Percentiles rank a stretch among this genome's conserved stretches.
These are phyloP conservation scores for Mizuhopecten yessoensis DNA, from an alignment of 1,140 invertebrate genomes.

Conservation along the genomic window DNA sequence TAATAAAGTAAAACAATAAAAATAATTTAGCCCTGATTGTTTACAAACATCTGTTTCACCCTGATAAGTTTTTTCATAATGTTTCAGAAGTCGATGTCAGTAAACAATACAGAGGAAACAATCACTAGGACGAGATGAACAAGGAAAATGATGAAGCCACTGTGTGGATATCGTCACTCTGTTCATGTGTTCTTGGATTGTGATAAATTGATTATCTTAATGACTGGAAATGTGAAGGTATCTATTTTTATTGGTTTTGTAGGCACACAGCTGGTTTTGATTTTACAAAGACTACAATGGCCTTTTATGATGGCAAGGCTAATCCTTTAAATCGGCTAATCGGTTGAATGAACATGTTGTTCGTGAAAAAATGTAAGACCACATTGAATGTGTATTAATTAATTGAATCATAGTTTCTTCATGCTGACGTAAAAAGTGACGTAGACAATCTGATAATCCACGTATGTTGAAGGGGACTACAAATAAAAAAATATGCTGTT, in stretches of 20 bases:
- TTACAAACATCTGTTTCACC: constrained; percentile 38
- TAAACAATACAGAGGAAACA: constrained; percentile 8
- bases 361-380: not conserved
- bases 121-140: not conserved
- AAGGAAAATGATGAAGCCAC: not conserved
- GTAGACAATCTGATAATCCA: no score
- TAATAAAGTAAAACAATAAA: no score
- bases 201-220: not conserved
- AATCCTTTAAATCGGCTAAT: constrained; percentile 6
- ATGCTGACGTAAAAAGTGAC: no score
- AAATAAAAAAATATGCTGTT: no score
- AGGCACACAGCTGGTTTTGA: not conserved
- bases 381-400: not conserved
- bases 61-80: not conserved
- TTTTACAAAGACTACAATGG: not conserved
- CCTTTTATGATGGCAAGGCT: not conserved
- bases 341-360: not conserved
- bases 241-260: not conserved
- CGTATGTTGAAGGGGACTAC: no score
- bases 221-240: not conserved
- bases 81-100: not conserved
- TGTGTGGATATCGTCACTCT: no score
- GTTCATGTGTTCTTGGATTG: not conserved
- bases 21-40: not conserved
- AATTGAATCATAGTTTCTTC: no score